Base-by-base conservation (phyloP, 2,888 invertebrate species). In the Lasioglossum morio region DNA sequence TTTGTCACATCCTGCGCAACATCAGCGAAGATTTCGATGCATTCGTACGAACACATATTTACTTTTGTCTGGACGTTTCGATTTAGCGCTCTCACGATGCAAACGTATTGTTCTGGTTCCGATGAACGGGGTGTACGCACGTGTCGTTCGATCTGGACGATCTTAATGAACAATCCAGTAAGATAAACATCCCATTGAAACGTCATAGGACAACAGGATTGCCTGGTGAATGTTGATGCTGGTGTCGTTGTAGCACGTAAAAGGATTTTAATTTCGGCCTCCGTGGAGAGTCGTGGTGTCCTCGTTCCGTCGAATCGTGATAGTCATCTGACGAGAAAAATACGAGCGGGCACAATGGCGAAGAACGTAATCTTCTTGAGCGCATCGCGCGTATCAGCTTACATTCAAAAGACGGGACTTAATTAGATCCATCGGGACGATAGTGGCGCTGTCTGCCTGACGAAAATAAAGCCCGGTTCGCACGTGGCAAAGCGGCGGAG, bases 361-460 rank as follows among this genome's bases (percentile, higher is more conserved):
- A 46, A 40, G 79, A 40, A 48, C 84, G 57, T 63, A 79, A 83
- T 83, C 84, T 83, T 76, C 78, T 79, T 69, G 76, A 57, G 78
- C 85, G 82, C 73, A 82, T 82, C 82, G 70, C 82, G 70, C 75
- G 74, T 84, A 84, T 82, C 77, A 82, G 77, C 73, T 63, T 73
- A 57, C 79, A 76, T 53, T 78, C 78, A 83, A 75, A 75, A 73
- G 79, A 79, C 74, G 72, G 57, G 72, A 76, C 84, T 85, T 84
- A 83, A 85, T 85, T 85, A 79, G 79, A 79, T 84, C 60, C 66
- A 57, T 76, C 79, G 72, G 63, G 72, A 72, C 76, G 86, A 88
- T 88, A 84, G 66, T 40, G 72, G 37, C 30, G 30, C 72, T 72
- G 72, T 72, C 77, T 63, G 46, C 16, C n/a, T 40, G 72, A 23